Evolutionary conservation across 2,113 vertebrate species (phyloP), one percentile per base, ranked within the genome.

Genomic region (Lichenostomus cassidix): DNA sequence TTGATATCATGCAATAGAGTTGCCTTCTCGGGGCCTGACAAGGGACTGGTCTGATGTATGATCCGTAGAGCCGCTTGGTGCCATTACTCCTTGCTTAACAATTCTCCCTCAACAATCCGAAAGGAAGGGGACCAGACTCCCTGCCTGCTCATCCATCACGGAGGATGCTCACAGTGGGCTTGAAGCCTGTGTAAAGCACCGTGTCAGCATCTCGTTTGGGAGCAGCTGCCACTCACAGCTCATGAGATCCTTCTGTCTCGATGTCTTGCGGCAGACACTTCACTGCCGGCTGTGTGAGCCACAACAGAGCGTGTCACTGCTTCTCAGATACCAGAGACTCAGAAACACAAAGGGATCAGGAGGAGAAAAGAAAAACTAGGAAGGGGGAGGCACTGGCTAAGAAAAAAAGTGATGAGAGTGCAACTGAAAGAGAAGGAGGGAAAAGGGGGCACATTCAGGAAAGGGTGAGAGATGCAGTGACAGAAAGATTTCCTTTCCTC

Each of bases 171-270:
- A 49, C 60, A 83, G 83, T 69, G 76, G 89, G 94, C 83, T 91
- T 39, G 68, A 75, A 92, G 89, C 49, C 79, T 73, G 67, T 81
- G 80, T 89, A 90, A 95, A 89, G 65, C 90, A 89, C 41, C 21
- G 0, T 93, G 88, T 96, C 91, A 96, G 87, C 93, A 78, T 70
- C 92, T 96, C 47, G 39, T 89, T 74, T 2, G 10, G 89, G 92
- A 97, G 83, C 93, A 97, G 94, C 96, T 96, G 95, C 90, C 49
- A 15, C 92, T 97, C 84, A 94, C 93, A 97, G 93, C 93, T 93
- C 91, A 92, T 93, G 93, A 95, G 94, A 96, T 92, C 94, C 90
- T 96, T 95, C 95, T 92, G 93, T 91, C 91, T 96, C 63, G 19
- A 74, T 95, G 95, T 76, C 96, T 96, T 95, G 87, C 65, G 49